Percentiles rank a stretch among this genome's conserved stretches.
Evolutionary conservation across 2,113 vertebrate species (phyloP).

Genomic region (Cariama cristata): DNA sequence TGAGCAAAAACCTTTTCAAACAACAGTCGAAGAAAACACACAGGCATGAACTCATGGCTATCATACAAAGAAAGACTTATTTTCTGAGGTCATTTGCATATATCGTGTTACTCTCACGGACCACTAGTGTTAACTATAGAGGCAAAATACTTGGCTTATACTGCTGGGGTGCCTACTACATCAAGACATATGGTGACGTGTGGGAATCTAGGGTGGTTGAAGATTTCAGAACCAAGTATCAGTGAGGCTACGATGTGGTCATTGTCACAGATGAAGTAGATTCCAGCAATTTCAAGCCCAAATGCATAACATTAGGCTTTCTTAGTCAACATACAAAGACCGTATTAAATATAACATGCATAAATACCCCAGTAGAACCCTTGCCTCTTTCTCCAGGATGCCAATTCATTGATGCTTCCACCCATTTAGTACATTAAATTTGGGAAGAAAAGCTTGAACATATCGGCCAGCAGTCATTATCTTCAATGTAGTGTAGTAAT

Average conservation of each 20-base stretch:
- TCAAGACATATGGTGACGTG: accelerated
- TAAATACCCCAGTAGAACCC: not conserved
- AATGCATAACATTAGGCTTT: not conserved
- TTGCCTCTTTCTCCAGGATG: not conserved
- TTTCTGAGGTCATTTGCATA: not conserved
- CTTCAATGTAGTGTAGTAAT: not conserved
- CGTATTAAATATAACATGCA: not conserved
- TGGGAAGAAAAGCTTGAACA: not conserved
- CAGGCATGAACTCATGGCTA: not conserved
- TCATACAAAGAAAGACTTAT: not conserved
- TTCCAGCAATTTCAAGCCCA: not conserved
- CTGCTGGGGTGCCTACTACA: not conserved
- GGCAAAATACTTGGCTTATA: not conserved
- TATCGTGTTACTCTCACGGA: no score
- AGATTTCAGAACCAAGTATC: not conserved
- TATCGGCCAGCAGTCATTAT: not conserved
- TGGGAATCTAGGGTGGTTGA: not conserved
- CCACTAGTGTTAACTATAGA: not conserved
- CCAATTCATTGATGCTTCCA: not conserved
- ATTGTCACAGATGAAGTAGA: not conserved
- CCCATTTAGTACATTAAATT: not conserved
- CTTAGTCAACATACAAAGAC: not conserved
- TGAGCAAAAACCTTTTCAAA: not conserved
- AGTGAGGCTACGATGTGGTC: accelerated
- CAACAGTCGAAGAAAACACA: not conserved